These are phyloP conservation scores for Chalcosyrphus nemorum DNA, from an alignment of 2,888 invertebrate species.

Conservation along the genomic window DNA sequence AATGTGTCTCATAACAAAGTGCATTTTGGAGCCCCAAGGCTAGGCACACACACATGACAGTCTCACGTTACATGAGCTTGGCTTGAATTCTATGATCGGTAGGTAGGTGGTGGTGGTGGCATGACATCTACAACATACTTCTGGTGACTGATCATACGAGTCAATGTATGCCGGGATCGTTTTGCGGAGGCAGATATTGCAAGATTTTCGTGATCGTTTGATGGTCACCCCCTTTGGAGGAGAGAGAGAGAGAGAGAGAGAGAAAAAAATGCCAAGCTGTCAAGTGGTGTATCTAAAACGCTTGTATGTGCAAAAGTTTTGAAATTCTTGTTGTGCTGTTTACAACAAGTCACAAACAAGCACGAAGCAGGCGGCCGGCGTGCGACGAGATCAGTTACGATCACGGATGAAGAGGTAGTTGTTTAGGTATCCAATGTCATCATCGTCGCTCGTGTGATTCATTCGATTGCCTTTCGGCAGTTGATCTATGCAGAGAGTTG, in stretches of 20 bases:
- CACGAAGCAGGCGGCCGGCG: constrained; percentile 50
- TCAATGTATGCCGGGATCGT: constrained; percentile 22
- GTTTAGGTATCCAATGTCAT: constrained; percentile 53
- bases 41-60: constrained; percentile 33
- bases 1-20: constrained; percentile 65
- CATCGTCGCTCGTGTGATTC: constrained; percentile 52
- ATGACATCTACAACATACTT: constrained; percentile 59
- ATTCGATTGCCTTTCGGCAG: constrained; percentile 1
- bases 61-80: constrained; percentile 59
- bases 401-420: constrained; percentile 16
- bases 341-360: constrained; percentile 41
- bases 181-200: constrained; percentile 58
- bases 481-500: not conserved
- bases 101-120: constrained; percentile 54
- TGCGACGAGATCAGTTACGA: constrained; percentile 63
- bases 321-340: constrained; percentile 48
- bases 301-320: constrained; percentile 29
- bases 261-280: constrained; percentile 52
- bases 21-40: constrained; percentile 44
- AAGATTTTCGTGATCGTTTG: constrained; percentile 59
- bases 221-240: constrained; percentile 24
- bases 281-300: too few species aligned
- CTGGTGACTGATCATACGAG: constrained; percentile 56
- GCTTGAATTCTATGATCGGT: constrained; percentile 51
- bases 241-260: not conserved